Evolutionary conservation across 2,888 invertebrate species (phyloP).

Genomic region (Scaptomyza flava): DNA sequence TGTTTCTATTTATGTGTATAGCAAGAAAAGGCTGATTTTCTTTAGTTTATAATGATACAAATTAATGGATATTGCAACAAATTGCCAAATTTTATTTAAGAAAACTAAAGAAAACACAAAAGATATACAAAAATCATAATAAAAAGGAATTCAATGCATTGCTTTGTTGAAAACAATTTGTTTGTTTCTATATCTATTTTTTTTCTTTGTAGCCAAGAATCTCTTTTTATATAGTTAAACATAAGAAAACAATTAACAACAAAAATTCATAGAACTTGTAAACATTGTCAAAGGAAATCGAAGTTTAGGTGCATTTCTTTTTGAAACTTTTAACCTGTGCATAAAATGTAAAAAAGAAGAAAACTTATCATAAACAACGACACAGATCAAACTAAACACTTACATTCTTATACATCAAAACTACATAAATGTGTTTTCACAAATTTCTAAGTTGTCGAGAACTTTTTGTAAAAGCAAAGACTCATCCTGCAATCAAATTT

Average conservation of each 20-base stretch:
- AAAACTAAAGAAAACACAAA: conserved; percentile 33
- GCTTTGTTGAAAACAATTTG: conserved; percentile 34
- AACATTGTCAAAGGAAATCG: conserved; percentile 64
- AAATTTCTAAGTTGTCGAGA: conserved; percentile 15
- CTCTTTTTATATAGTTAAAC: conserved; percentile 42
- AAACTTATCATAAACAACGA: conserved; percentile 18
- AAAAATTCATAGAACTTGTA: conserved; percentile 43
- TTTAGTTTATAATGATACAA: conserved; percentile 70
- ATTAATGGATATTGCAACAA: conserved; percentile 70
- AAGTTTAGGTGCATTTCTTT: conserved; percentile 35
- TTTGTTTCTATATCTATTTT: conserved; percentile 16
- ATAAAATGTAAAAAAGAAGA: conserved; percentile 23
- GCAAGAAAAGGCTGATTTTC: conserved; percentile 82
- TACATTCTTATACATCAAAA: conserved; percentile 16
- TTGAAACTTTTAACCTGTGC: conserved; percentile 30
- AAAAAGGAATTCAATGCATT: conserved; percentile 45
- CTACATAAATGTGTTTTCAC: conserved; percentile 1
- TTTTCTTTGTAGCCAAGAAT: conserved; percentile 50
- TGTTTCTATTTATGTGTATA: conserved; percentile 72
- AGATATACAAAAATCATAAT: conserved; percentile 1
- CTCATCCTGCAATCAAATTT: conserved; percentile 51
- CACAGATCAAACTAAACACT: conserved; percentile 16
- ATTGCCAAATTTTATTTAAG: conserved; percentile 79
- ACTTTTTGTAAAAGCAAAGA: conserved; percentile 11
- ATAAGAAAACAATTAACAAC: not conserved